These are phyloP conservation scores for Ciconia stormi DNA, from an alignment of 2,113 vertebrate species.

Conservation along the genomic window DNA sequence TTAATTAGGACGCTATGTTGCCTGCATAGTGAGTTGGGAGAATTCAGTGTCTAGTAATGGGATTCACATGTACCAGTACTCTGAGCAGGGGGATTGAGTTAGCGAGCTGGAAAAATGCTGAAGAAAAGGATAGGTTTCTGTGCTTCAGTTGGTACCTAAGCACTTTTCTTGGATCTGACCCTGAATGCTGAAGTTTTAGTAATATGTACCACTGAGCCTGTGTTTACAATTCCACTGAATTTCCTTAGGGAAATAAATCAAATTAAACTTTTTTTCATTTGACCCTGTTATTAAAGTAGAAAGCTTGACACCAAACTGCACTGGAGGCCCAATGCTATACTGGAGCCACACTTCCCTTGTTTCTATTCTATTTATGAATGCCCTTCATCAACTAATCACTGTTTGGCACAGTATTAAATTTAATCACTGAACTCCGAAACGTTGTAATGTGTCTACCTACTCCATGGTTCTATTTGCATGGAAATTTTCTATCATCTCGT, in stretches of 20 bases:
- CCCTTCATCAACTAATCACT: constrained; percentile 40
- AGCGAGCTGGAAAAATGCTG: neutral
- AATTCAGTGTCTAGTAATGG: neutral
- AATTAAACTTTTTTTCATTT: neutral
- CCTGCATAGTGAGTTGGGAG: neutral
- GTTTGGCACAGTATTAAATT: constrained; percentile 51
- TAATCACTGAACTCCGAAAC: constrained; percentile 52
- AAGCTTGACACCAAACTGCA: neutral
- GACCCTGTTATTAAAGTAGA: neutral
- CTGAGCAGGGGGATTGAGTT: neutral
- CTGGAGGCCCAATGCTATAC: neutral
- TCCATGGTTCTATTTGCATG: constrained; percentile 50
- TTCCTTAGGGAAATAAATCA: constrained; percentile 22
- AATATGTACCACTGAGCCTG: neutral
- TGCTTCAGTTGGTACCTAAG: neutral
- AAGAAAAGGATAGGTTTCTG: neutral
- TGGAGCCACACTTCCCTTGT: neutral
- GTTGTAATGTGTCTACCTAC: constrained; percentile 53
- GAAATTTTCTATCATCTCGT: constrained; percentile 58
- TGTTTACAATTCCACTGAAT: neutral
- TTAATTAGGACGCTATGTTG: neutral
- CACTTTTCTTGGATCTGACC: neutral
- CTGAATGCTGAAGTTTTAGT: neutral
- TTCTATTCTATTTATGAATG: neutral
- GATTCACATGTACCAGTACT: neutral